Base-by-base conservation (phyloP, 2,888 invertebrate genomes). In the Troglohyphantes excavatus region DNA sequence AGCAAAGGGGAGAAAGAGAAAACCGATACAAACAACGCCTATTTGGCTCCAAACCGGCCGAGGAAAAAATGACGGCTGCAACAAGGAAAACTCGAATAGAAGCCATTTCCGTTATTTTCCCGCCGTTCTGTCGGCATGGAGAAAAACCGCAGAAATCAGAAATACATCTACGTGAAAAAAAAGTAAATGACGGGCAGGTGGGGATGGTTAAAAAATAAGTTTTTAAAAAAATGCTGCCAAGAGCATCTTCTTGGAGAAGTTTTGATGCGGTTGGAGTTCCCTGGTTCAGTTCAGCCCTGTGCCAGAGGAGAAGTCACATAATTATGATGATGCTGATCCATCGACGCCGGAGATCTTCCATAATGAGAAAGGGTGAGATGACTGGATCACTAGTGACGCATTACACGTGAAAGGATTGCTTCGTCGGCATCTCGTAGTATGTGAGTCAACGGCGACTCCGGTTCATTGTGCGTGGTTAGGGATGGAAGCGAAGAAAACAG, bases 171-270 rank as follows among this genome's bases (percentile, higher is more conserved):
- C 27, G 29, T n/a, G 23, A 19, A 7, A 46, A 43, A 68, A 82
- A 82, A 82, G 68, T 59, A 88, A 75, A 82, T 88, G 88, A 88
- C 68, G 82, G 88, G 82, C 88, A 88, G 88, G 88, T 88, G 88
- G 88, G 46, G 76, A 76, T 76, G 75, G 23, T 39, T 53, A 13
- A 21, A 68, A 82, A 39, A 82, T 23, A 67, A 63, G 53, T n/a
- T n/a, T 0, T n/a, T n/a, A n/a, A n/a, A n/a, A n/a, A n/a, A n/a
- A n/a, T n/a, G n/a, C n/a, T 5, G 53, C 5, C 5, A 82, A 53
- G 53, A 68, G 23, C 76, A 81, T 81, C 61, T 63, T 46, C 65
- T 13, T 63, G 39, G 73, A 70, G 27, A 63, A 63, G 65, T 63
- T 39, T 6, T n/a, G 70, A 59, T 83, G 83, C 83, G 83, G 83